Evolutionary conservation across 1,140 invertebrate genomes (phyloP).

Genomic region (Battus philenor): DNA sequence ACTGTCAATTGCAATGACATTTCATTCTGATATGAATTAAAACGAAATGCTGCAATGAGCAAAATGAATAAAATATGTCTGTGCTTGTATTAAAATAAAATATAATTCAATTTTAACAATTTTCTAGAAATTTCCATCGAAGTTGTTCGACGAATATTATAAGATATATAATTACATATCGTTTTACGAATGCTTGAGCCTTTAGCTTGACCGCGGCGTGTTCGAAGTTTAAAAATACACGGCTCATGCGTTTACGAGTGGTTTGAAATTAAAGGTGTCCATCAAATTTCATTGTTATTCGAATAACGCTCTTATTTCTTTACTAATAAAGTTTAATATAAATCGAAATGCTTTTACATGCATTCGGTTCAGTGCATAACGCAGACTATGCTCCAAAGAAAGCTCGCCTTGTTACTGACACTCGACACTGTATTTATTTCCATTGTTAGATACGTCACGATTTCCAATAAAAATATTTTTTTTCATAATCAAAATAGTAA

Average conservation of each 20-base stretch:
- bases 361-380: constrained; percentile 27
- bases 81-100: too few relatives aligned
- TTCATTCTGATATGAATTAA: too few relatives aligned
- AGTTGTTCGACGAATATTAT: too few relatives aligned
- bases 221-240: constrained; percentile 16
- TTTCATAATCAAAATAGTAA: too few relatives aligned
- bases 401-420: constrained; percentile 60
- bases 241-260: constrained; percentile 27
- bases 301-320: constrained; percentile 19
- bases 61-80: too few relatives aligned
- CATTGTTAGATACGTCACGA: constrained; percentile 37
- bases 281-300: not conserved
- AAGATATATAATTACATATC: not conserved
- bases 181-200: not conserved
- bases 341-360: constrained; percentile 5
- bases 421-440: constrained; percentile 49
- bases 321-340: constrained; percentile 22
- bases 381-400: constrained; percentile 50
- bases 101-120: too few relatives aligned
- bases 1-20: too few relatives aligned
- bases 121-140: too few relatives aligned
- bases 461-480: too few relatives aligned
- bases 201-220: constrained; percentile 4
- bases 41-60: too few relatives aligned
- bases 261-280: constrained; percentile 24